Base-by-base conservation (phyloP, 1,140 invertebrate species). In the Phthorimaea operculella region DNA sequence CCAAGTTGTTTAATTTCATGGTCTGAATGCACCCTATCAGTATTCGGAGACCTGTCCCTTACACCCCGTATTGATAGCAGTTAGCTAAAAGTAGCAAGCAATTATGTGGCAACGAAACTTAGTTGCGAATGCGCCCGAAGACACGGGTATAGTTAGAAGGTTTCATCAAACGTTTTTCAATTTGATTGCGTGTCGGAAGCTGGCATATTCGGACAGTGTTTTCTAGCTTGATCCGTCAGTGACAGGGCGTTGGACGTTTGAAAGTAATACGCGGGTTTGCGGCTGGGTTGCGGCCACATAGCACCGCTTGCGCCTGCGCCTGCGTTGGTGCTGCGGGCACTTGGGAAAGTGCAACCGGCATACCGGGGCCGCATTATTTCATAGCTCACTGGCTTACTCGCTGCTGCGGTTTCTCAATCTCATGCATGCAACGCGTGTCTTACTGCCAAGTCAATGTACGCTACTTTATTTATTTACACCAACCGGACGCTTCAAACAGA, bases 331-430 rank as follows among this genome's bases (percentile, higher is more conserved):
- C 44, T 14, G 44, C 10, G n/a, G 44, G 44, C n/a, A 47, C 44
- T 68, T 63, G 71, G 64, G 76, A 83, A 83, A 83, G 79, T 79
- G 68, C 64, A 70, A 54, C 49, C 68, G 65, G 63, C 72, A 77
- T 75, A 68, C 68, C 69, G 68, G 60, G 54, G 68, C 65, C 63
- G 74, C 77, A 72, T 74, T 74, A 78, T 72, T 80, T 79, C 72
- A 79, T 80, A 80, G 68, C 74, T 77, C 74, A 79, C 60, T 79
- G 70, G 68, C 66, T 62, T 70, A 77, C 67, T 66, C 62, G 60
- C 64, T 71, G 64, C 62, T 64, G 64, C 54, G 63, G 71, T 79
- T 79, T 79, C 70, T 72, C 70, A 63, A 64, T 58, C 59, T 60
- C 68, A 55, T 68, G 56, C 63, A 63, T 47, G 44, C 44, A 39